These are phyloP conservation scores for Sarcophilus harrisii DNA, from an alignment of 2,797 vertebrate species.

Conservation along the genomic window DNA sequence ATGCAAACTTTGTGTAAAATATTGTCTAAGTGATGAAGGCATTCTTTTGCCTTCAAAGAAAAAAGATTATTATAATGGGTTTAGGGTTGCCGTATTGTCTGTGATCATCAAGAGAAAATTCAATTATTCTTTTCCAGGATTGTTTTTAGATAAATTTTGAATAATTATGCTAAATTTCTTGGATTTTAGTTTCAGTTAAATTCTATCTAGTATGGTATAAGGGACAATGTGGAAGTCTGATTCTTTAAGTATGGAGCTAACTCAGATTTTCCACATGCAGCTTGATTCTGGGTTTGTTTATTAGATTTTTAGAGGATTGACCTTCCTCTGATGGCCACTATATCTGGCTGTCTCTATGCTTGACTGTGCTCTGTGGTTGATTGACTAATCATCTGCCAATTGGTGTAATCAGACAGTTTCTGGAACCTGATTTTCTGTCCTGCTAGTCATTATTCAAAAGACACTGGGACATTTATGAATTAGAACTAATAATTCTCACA, in stretches of 20 bases:
- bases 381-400: conserved; percentile 20
- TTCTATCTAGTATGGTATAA: background rate
- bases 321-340: conserved; percentile 46
- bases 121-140: background rate
- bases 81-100: background rate
- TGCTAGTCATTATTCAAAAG: conserved; percentile 45
- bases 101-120: background rate
- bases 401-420: conserved; percentile 44
- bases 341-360: background rate
- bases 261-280: conserved; percentile 55
- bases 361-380: conserved; percentile 13
- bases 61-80: background rate
- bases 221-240: background rate
- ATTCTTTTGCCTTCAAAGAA: background rate
- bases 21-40: background rate
- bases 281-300: conserved; percentile 50
- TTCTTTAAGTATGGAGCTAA: background rate
- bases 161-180: conserved; percentile 25
- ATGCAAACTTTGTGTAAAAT: conserved; percentile 45
- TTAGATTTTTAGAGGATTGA: conserved; percentile 22
- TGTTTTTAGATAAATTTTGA: conserved; percentile 18
- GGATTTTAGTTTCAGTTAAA: background rate
- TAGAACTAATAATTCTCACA: conserved; percentile 37
- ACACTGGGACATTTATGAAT: background rate
- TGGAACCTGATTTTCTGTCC: conserved; percentile 32